Base-by-base conservation (phyloP, 2,888 invertebrate genomes). In the Heliconius aoede region DNA sequence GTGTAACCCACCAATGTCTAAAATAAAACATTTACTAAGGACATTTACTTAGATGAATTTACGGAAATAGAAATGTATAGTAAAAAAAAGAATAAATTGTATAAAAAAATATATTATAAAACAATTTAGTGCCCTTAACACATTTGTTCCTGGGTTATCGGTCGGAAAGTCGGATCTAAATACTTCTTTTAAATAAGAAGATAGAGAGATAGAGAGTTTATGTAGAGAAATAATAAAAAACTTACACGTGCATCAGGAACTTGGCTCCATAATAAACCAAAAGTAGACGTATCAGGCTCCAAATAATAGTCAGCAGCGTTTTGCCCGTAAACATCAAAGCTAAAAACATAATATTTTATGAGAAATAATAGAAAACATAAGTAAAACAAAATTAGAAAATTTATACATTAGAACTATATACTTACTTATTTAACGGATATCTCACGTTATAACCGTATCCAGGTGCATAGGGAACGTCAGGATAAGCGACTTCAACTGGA, bases 391-490 rank as follows among this genome's bases (percentile, higher is more conserved):
- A 4, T 32, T 15, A 7, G 5, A 5, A 46, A 46, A 21, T 46
- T 21, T 21, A n/a, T n/a, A n/a, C n/a, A n/a, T 46, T 18, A 21
- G 46, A 46, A 46, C 7, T 46, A 7, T 46, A 67, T 67, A 46
- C 81, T 85, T 85, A 93, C 93, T 86, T 86, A 79, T 88, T 89
- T 9, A 84, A 84, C 51, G 87, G 84, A 73, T 90, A 91, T 36
- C 85, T 86, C 65, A 82, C 80, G 55, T 89, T 90, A 76, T 94
- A 94, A 3, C 86, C 84, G 74, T 93, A 94, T 0, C 89, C 92
- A 13, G 94, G 94, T 1, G 94, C 94, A 76, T 94, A 94, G 0
- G 90, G 89, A 24, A 94, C 83, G 79, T 93, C 93, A 32, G 94
- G 93, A 72, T 92, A 94, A 0, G 87, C 86, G 0, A 93, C 87